A percentile compares a stretch with the other conserved stretches of the same genome.
Conservation (phyloP, 1,140 invertebrate genomes). For the Nasonia giraulti region DNA sequence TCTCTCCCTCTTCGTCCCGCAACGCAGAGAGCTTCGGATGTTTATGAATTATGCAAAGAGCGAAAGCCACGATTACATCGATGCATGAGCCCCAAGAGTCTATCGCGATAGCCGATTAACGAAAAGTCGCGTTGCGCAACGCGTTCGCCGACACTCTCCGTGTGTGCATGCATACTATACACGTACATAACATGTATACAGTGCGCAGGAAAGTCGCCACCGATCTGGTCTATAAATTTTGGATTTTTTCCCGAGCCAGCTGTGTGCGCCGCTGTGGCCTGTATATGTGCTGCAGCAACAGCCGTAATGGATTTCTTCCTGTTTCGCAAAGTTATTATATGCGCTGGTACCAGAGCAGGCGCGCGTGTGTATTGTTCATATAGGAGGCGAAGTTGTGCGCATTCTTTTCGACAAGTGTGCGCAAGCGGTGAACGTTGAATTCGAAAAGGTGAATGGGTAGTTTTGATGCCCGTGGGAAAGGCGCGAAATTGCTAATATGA, state of each 20-base stretch:
- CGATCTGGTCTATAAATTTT: slow-evolving; percentile 42
- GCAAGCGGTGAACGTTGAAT: background rate
- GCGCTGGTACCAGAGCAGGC: background rate
- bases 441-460: background rate
- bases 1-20: no score
- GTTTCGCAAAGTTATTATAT: slow-evolving; percentile 25
- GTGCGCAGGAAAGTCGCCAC: background rate
- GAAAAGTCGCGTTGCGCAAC: slow-evolving; percentile 37
- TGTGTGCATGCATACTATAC: background rate
- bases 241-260: slow-evolving; percentile 10
- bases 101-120: slow-evolving; percentile 43
- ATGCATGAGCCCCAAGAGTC: background rate
- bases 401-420: background rate
- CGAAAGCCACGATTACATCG: slow-evolving; percentile 36
- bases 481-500: background rate
- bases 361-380: background rate
- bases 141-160: background rate
- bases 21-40: slow-evolving; percentile 12
- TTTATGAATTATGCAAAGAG: slow-evolving; percentile 52
- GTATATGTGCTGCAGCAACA: background rate
- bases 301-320: slow-evolving; percentile 39
- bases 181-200: background rate
- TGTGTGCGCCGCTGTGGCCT: no score
- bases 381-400: background rate
- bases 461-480: background rate